These are phyloP conservation scores for Zalophus californianus DNA, from an alignment of 2,797 vertebrate genomes.

Conservation along the genomic window DNA sequence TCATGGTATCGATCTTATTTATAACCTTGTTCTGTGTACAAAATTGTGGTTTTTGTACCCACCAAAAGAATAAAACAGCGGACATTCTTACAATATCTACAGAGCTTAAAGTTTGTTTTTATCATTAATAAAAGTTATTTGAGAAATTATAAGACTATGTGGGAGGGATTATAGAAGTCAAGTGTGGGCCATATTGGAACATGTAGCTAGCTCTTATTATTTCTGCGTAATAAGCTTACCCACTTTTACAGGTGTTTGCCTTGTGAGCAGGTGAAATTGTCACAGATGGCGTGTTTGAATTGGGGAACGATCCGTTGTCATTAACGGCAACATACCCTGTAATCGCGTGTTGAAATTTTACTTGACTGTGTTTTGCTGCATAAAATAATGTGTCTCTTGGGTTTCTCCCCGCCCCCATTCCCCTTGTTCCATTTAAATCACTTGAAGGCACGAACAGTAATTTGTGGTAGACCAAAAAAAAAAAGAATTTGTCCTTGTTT, in stretches of 20 bases:
- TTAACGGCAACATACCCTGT: conserved; percentile 29
- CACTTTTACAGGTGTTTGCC: conserved; percentile 42
- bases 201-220: conserved; percentile 54
- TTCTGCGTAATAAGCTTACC: conserved; percentile 52
- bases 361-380: conserved; percentile 70
- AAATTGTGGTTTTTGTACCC: conserved; percentile 92
- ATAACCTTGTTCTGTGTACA: conserved; percentile 91
- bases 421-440: conserved; percentile 24
- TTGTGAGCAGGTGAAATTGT: conserved; percentile 47
- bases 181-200: conserved; percentile 40
- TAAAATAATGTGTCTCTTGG: conserved; percentile 59
- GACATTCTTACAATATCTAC: conserved; percentile 90
- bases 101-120: conserved; percentile 87
- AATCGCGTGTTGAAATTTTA: conserved; percentile 61
- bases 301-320: conserved; percentile 1
- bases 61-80: conserved; percentile 91
- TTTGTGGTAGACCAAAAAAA: not conserved
- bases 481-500: conserved; percentile 50
- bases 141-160: conserved; percentile 67
- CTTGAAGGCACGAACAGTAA: conserved; percentile 51
- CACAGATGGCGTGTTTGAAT: conserved; percentile 30
- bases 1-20: conserved; percentile 89
- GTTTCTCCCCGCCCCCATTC: not conserved
- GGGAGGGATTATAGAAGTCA: not conserved
- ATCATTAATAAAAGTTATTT: conserved; percentile 74